phyloP scores from a whole-genome alignment of 2,888 invertebrate species.

The Willowsia nigromaculata region DNA sequence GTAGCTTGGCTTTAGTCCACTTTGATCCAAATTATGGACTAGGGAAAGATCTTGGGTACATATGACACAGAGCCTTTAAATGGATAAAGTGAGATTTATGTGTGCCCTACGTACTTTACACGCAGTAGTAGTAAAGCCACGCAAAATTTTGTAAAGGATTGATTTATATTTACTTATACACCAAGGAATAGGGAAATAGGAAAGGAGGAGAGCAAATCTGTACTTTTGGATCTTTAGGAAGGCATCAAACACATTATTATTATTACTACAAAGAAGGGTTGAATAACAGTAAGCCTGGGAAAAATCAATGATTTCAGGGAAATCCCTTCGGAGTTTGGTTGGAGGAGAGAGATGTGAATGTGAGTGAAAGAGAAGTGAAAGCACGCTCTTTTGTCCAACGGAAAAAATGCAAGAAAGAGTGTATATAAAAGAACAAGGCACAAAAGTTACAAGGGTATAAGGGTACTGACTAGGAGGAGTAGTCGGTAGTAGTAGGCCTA shows the following conservation, averaged over 20 bases:
- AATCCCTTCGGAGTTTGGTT: constrained; percentile 38
- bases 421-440: neutral
- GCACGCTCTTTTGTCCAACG: constrained; percentile 17
- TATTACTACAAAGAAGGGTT: neutral
- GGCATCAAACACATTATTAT: constrained; percentile 17
- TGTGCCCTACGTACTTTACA: neutral
- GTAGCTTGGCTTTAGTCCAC: neutral
- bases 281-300: neutral
- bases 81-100: constrained; percentile 3
- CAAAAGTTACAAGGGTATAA: neutral
- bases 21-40: neutral
- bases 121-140: neutral
- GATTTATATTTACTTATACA: neutral
- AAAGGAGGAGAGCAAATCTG: neutral
- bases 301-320: constrained; percentile 53
- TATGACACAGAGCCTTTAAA: neutral
- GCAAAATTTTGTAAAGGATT: neutral
- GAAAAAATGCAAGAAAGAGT: neutral
- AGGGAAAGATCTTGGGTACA: neutral
- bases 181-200: no score
- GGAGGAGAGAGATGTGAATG: neutral
- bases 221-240: neutral
- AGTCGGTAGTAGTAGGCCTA: no score
- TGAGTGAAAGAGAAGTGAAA: constrained; percentile 24
- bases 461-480: neutral